Base-by-base conservation (phyloP, 2,797 vertebrate species). In the Phalloptychus januarius region DNA sequence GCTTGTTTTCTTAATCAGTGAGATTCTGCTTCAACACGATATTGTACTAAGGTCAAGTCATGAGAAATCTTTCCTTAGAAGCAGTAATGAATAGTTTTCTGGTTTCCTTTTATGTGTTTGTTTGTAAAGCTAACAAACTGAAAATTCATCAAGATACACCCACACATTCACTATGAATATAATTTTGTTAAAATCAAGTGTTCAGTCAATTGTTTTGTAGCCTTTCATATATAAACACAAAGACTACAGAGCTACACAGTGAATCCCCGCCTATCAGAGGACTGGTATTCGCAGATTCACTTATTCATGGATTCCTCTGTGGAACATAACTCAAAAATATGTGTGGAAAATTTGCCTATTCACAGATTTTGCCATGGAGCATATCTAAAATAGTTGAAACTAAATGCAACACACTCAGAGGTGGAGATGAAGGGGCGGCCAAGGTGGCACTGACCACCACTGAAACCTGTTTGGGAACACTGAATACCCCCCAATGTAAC, bases 1-100 rank as follows among this genome's bases (percentile, higher is more conserved):
- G 77, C 40, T 25, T 76, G 28, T 82, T 83, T 71, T 80, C 71
- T 70, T 52, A 75, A 75, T 76, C 65, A 73, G 63, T 56, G 11
- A 52, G 18, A 79, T 75, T 15, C 71, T 52, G 48, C 67, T 77
- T 69, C 40, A 58, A 81, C 38, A 70, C 63, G 16, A 45, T 28
- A n/a, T 72, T 58, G 71, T 44, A 36, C 67, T 28, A 54, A 40
- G n/a, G 5, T 83, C 42, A n/a, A 79, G 81, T 83, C 23, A 67
- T 42, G 25, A 72, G 48, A 71, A 71, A 28, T 28, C 15, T 77
- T 8, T 78, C 40, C 13, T 74, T 72, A 58, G 23, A 36, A 69
- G 16, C 48, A 23, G 11, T 10, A 71, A 76, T 69, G 72, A 70
- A 76, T 75, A 71, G 28, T 40, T 72, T 61, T 46, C 2, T 20